Evolutionary conservation across 2,797 vertebrate genomes (phyloP), one percentile per base, ranked within the genome.

Genomic region (Myripristis jacobus): DNA sequence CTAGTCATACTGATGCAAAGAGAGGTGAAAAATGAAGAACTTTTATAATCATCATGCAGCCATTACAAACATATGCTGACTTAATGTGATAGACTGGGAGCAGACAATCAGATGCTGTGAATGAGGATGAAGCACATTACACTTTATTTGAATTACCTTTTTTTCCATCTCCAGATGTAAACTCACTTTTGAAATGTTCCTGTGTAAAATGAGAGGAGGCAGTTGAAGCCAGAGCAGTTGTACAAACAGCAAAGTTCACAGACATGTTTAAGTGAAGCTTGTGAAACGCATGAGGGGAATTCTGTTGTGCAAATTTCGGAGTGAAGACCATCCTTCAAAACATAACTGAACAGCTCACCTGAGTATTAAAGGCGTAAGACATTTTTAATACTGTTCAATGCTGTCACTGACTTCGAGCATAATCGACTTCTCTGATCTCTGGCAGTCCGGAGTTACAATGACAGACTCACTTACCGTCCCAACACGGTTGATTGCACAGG

Each of bases 401-500:
- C 22, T 51, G 48, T 51, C 22, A 24, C 22, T 51, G 3, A 22
- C 47, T 8, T 22, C 6, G 3, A 46, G 4, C 16, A 46, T 18
- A 38, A 3, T 10, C 9, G 11, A 38, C 36, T n/a, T n/a, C n/a
- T 31, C 29, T 11, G 4, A 38, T 38, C 36, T 13, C 36, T 38
- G 36, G 13, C 11, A 38, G 36, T 13, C 18, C n/a, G 15, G 16
- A 46, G 43, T 18, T 46, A 18, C 9, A 31, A 55, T 11, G 22
- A 18, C 27, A 29, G 38, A 9, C 21, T 2, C 8, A 92, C 96
- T 53, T 75, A 98, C 98, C 60, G 93, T 95, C 62, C 97, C 98
- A 0, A 99, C 97, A 0, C 97, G 94, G 89, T 99, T 99, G 93
- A 99, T 96, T 69, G 96, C 94, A n/a, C 98, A 98, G 0, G 98